phyloP scores from a whole-genome alignment of 2,888 invertebrate species.

The Oscheius sp. region DNA sequence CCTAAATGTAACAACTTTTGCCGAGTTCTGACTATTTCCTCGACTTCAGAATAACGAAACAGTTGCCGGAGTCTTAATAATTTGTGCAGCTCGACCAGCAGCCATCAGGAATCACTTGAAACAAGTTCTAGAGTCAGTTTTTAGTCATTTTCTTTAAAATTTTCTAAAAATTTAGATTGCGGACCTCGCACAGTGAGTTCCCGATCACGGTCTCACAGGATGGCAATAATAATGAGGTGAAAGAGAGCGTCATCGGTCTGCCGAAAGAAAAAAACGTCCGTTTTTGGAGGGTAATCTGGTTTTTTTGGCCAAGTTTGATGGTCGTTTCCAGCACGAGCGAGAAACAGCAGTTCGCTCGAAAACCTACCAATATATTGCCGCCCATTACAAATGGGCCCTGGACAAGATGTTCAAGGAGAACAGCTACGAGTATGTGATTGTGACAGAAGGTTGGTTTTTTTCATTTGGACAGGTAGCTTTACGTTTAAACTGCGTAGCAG shows the following conservation, averaged over 20 bases:
- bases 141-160: background rate
- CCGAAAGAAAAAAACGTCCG: background rate
- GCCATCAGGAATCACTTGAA: conserved; percentile 68
- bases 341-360: conserved; percentile 23
- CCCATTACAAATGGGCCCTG: conserved; percentile 96
- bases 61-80: conserved; percentile 65
- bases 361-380: conserved; percentile 80
- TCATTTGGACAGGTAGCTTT: too few relatives aligned
- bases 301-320: background rate
- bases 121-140: conserved; percentile 58
- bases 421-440: conserved; percentile 88
- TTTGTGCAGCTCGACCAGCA: conserved; percentile 63
- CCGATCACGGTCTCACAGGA: conserved; percentile 71
- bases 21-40: background rate
- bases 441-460: conserved; percentile 87
- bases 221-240: conserved; percentile 57
- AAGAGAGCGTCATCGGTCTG: background rate
- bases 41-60: conserved; percentile 25
- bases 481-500: too few relatives aligned
- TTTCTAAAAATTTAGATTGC: conserved; percentile 40
- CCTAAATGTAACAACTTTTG: background rate
- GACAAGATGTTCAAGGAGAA: conserved; percentile 87
- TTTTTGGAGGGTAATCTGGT: conserved; percentile 10
- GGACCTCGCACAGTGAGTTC: conserved; percentile 56
- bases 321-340: conserved; percentile 41